Evolutionary conservation across 2,113 vertebrate genomes (phyloP).

Genomic region (Boulengeromyrus knoepffleri): DNA sequence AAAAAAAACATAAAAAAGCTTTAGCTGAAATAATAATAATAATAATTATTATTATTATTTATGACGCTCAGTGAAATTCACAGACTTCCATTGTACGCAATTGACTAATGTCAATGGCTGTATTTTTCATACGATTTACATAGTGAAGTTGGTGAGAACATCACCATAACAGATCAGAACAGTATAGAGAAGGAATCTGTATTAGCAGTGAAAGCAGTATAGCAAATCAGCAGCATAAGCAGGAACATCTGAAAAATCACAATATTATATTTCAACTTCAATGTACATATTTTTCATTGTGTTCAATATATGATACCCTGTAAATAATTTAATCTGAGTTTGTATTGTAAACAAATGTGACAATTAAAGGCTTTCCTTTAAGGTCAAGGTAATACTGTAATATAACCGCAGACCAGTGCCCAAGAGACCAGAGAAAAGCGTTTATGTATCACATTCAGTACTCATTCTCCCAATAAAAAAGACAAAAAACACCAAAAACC

Average conservation of each 20-base stretch:
- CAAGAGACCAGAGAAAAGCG: background rate
- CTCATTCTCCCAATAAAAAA: background rate
- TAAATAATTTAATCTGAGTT: background rate
- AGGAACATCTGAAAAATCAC: background rate
- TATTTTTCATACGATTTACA: background rate
- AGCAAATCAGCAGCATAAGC: background rate
- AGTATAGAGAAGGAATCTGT: background rate
- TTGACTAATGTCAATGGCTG: background rate
- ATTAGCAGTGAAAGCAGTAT: background rate
- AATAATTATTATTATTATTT: background rate
- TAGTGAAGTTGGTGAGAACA: background rate
- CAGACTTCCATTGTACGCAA: background rate
- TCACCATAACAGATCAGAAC: background rate
- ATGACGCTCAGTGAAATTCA: background rate
- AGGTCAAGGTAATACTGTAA: background rate
- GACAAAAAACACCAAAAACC: background rate
- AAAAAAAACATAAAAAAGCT: background rate
- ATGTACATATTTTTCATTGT: background rate
- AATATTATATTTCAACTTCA: background rate
- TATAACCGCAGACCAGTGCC: background rate
- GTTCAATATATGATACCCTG: background rate
- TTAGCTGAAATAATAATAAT: background rate
- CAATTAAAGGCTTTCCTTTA: background rate
- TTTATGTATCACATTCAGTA: background rate
- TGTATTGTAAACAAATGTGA: background rate